Evolutionary conservation across 2,113 vertebrate genomes (phyloP).

Genomic region (Ceuthmochares aereus): DNA sequence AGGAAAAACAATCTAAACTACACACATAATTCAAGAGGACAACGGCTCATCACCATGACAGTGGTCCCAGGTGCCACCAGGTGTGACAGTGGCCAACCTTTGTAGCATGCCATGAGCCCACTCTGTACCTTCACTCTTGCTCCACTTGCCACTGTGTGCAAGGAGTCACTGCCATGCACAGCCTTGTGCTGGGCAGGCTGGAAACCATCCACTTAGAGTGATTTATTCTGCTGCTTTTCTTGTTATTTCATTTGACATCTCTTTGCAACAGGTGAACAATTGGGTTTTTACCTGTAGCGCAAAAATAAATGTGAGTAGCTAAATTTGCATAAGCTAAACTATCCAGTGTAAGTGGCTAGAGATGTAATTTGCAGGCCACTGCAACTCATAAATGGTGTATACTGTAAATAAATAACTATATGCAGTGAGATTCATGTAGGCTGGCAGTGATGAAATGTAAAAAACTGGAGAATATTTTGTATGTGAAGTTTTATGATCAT

Average conservation of each 20-base stretch:
- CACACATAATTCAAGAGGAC: neutral
- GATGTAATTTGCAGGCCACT: neutral
- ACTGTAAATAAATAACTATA: neutral
- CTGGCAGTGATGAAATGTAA: neutral
- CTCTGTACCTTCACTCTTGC: fast-evolving
- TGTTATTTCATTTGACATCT: neutral
- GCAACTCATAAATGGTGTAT: neutral
- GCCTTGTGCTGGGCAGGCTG: neutral
- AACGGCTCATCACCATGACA: neutral
- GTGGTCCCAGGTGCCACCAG: neutral
- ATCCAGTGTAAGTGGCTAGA: neutral
- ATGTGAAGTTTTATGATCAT: neutral
- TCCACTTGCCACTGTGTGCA: neutral
- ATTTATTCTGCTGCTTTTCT: neutral
- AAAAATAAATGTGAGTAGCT: neutral
- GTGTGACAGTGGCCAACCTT: neutral
- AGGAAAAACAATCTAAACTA: neutral
- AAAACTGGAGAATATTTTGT: neutral
- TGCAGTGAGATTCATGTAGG: neutral
- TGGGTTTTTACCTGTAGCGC: neutral
- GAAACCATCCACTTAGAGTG: neutral
- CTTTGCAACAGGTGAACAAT: neutral
- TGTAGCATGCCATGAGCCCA: neutral
- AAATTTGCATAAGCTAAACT: neutral
- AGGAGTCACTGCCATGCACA: neutral